A percentile compares a stretch with the other conserved stretches of the same genome.
Conservation (phyloP, 2,113 vertebrate genomes). For the Upupa epops region DNA sequence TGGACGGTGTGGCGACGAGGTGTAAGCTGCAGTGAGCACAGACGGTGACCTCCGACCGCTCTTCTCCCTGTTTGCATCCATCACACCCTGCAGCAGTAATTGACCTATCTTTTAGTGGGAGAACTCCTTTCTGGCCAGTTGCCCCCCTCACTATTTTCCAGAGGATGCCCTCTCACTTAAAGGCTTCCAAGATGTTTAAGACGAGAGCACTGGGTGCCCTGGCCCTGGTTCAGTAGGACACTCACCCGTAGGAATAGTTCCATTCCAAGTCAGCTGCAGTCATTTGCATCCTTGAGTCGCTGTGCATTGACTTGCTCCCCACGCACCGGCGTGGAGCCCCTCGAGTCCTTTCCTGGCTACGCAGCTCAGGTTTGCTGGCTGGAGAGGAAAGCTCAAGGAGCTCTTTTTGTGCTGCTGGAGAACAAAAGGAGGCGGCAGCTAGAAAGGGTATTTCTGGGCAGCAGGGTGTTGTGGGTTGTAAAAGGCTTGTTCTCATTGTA, state of each 20-base stretch:
- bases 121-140: background rate
- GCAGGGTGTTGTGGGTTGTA: constrained; percentile 27
- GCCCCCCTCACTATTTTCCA: constrained; percentile 47
- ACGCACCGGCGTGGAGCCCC: constrained; percentile 49
- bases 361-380: background rate
- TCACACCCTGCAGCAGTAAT: background rate
- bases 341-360: background rate
- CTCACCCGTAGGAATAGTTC: constrained; percentile 45
- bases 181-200: constrained; percentile 40
- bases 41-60: background rate
- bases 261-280: constrained; percentile 53
- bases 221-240: constrained; percentile 36
- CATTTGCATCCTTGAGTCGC: constrained; percentile 58
- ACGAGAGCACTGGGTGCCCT: constrained; percentile 25
- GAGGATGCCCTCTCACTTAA: constrained; percentile 14
- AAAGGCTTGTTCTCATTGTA: constrained; percentile 40
- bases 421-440: constrained; percentile 12
- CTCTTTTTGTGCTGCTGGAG: background rate
- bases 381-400: background rate
- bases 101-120: background rate
- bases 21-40: background rate
- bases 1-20: background rate
- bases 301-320: constrained; percentile 43
- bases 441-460: constrained; percentile 56
- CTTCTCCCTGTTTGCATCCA: background rate